A percentile compares a stretch with the other conserved stretches of the same genome.
phyloP scores from a whole-genome alignment of 2,888 invertebrate species.

The Eutolmus rufibarbis region DNA sequence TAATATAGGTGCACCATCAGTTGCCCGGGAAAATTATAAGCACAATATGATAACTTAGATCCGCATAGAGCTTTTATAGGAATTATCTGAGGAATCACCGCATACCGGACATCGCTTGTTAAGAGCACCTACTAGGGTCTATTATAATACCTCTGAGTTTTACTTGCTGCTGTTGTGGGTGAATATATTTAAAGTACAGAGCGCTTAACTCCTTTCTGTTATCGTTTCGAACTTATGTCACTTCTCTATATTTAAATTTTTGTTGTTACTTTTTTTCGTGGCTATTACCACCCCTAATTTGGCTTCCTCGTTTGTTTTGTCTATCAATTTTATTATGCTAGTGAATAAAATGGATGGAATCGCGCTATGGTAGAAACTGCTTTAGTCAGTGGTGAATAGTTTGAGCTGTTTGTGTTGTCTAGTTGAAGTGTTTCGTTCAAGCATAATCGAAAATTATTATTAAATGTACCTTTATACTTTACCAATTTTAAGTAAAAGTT shows the following conservation, averaged over 20 bases:
- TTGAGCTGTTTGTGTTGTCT: neutral
- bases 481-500: neutral
- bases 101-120: constrained; percentile 45
- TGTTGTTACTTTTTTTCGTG: neutral
- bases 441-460: neutral
- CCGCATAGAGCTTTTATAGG: neutral
- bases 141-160: neutral
- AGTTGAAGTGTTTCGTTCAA: neutral
- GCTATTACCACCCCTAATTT: neutral
- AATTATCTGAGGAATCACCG: neutral
- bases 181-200: neutral
- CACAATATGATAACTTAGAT: neutral
- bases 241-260: neutral
- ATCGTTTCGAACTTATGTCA: neutral
- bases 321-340: neutral
- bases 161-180: neutral
- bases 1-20: neutral
- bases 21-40: neutral
- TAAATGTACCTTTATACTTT: neutral
- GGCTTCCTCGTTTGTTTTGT: neutral
- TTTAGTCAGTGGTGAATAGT: neutral
- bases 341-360: neutral
- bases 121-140: neutral
- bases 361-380: neutral
- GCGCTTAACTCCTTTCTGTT: neutral